Evolutionary conservation across 2,113 vertebrate genomes (phyloP), one percentile per base, ranked within the genome.

Genomic region (Anolis carolinensis): DNA sequence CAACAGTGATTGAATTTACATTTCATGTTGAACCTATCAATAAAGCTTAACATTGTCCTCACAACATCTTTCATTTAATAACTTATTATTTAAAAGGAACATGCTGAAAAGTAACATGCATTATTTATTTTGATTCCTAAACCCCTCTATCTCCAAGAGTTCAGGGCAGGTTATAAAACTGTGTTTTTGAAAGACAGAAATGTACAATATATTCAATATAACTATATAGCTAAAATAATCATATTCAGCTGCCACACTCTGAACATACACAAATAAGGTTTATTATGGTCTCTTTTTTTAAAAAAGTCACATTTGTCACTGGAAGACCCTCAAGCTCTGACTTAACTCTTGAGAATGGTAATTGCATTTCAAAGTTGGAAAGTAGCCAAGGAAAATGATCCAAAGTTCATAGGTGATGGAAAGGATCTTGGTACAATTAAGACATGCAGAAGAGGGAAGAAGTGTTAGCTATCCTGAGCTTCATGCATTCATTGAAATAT

Each of bases 21-120:
- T 92, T 82, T 81, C 90, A 87, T 90, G 91, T 68, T 79, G 78
- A 87, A 95, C 89, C 74, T 88, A 91, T 83, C 83, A 90, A 90
- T 52, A 86, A 76, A 85, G 36, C 85, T 90, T 87, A 91, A 92
- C 92, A 65, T 2, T 62, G 83, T 86, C 55, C 25, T 86, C 50
- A 50, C 88, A 88, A 85, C 67, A 88, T 89, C 62, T 90, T 91
- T 87, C 59, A 73, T 32, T 65, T 79, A 55, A 77, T 82, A 89
- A 88, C 25, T 77, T 74, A 86, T 86, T 39, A 89, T 92, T 92
- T 83, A 52, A 86, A 71, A 73, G 65, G 88, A 93, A 89, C 84
- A 10, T 89, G 78, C 20, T 50, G 68, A 79, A 67, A 92, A 93
- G 18, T 90, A n/a, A 76, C 34, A 20, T 11, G 3, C 79, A 59